Evolutionary conservation across 2,113 vertebrate genomes (phyloP), one percentile per base, ranked within the genome.

Genomic region (Gracilinanus agilis): DNA sequence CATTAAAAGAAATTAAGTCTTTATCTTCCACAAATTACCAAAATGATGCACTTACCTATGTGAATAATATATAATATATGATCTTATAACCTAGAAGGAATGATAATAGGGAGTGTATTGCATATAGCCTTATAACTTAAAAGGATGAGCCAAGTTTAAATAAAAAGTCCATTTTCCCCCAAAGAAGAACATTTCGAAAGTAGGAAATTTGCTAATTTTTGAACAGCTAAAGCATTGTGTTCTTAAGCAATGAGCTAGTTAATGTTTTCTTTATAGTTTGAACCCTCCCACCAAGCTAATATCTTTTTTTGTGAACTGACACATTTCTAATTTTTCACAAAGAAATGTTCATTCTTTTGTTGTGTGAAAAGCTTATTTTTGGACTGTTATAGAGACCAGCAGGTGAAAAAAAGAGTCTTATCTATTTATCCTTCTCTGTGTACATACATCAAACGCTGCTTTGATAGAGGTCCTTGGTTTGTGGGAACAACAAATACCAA

Each of bases 341-440:
- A 49, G n/a, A 93, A 95, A 40, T 34, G 58, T 49, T 83, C 2
- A 44, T 94, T 94, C 93, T 19, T 95, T 95, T 94, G 23, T 27
- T 55, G 92, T 40, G 61, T 90, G 58, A 93, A 93, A 89, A 90
- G 29, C 34, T 94, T 95, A 75, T 90, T 55, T 92, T 91, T 9
- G 24, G 23, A 7, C 61, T 67, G 34, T 53, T 21, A 55, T 61
- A 90, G 95, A 94, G 19, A 90, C 9, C 27, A 93, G 19, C 44
- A 40, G 44, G 29, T 90, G 92, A 58, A 55, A 94, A 93, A 90
- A 90, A 25, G 27, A 58, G 11, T 67, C 29, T 92, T 44, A 92
- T 53, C 25, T 90, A 0, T 91, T 94, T 55, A 34, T 94, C 92
- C 49, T 90, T 93, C 24, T 89, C 24, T 91, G 24, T 90, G 25